Conservation (phyloP, 2,888 invertebrate species). For the Ormyrus labotus region DNA sequence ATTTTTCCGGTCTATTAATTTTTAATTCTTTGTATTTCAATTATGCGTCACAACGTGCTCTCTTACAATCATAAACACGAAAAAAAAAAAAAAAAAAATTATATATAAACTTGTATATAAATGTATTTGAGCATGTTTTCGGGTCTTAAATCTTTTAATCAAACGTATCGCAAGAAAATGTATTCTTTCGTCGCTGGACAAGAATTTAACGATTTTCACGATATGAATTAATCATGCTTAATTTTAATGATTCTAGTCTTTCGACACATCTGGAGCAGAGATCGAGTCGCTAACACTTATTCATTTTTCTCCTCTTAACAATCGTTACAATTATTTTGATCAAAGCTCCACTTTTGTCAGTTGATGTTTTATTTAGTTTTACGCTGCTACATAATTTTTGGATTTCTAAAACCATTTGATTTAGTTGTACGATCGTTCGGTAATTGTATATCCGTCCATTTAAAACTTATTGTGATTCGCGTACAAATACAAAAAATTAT, state of each 20-base stretch:
- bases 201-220: constrained; percentile 44
- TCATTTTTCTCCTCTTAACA: constrained; percentile 50
- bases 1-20: constrained; percentile 53
- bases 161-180: constrained; percentile 52
- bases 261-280: constrained; percentile 69
- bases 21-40: constrained; percentile 45
- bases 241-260: constrained; percentile 74
- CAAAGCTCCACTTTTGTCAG: constrained; percentile 67
- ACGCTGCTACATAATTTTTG: constrained; percentile 43
- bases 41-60: constrained; percentile 40
- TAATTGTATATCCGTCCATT: constrained; percentile 39
- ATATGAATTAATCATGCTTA: constrained; percentile 59
- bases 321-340: constrained; percentile 59
- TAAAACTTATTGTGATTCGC: constrained; percentile 54
- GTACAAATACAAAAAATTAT: constrained; percentile 54
- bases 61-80: constrained; percentile 29
- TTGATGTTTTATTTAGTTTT: constrained; percentile 65
- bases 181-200: constrained; percentile 18
- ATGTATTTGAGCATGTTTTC: constrained; percentile 50
- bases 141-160: constrained; percentile 55
- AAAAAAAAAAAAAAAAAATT: constrained; percentile 3
- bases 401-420: constrained; percentile 41
- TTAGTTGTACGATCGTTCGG: constrained; percentile 32
- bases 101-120: constrained; percentile 39
- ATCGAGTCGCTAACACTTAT: constrained; percentile 61